Conservation (phyloP, 1,140 invertebrate genomes). For the Drosophila pectinifera region DNA sequence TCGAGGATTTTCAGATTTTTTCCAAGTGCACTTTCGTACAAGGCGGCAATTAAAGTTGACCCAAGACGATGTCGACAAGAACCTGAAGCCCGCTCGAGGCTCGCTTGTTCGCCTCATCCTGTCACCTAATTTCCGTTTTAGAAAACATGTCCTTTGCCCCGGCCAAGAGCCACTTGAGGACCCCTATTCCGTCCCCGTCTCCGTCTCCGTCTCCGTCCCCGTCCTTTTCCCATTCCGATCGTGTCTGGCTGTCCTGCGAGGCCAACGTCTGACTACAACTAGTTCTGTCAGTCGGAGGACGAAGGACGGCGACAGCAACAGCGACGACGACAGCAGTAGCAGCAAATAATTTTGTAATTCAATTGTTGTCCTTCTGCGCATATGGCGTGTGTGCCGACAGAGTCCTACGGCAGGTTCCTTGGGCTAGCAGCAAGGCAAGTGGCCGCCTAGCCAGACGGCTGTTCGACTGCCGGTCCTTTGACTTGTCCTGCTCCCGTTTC, state of each 20-base stretch:
- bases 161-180: conserved; percentile 59
- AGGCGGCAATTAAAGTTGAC: conserved; percentile 75
- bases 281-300: conserved; percentile 59
- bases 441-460: conserved; percentile 49
- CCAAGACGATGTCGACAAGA: conserved; percentile 66
- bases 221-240: background rate
- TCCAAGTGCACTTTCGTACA: conserved; percentile 25
- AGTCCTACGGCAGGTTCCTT: conserved; percentile 47
- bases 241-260: conserved; percentile 30
- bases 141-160: conserved; percentile 68
- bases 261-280: conserved; percentile 49
- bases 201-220: background rate
- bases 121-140: conserved; percentile 83
- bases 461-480: conserved; percentile 36
- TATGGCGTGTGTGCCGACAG: conserved; percentile 56
- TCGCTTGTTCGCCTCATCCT: conserved; percentile 60
- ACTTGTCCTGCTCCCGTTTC: conserved; percentile 52
- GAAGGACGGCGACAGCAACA: conserved; percentile 17
- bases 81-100: conserved; percentile 47
- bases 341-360: conserved; percentile 78
- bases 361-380: conserved; percentile 72
- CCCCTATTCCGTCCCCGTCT: conserved; percentile 15
- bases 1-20: background rate
- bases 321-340: conserved; percentile 31
- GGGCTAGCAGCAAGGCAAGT: conserved; percentile 55